Percentiles rank a stretch among this genome's conserved stretches.
phyloP scores from a whole-genome alignment of 2,888 invertebrate species.

The Patella depressa region DNA sequence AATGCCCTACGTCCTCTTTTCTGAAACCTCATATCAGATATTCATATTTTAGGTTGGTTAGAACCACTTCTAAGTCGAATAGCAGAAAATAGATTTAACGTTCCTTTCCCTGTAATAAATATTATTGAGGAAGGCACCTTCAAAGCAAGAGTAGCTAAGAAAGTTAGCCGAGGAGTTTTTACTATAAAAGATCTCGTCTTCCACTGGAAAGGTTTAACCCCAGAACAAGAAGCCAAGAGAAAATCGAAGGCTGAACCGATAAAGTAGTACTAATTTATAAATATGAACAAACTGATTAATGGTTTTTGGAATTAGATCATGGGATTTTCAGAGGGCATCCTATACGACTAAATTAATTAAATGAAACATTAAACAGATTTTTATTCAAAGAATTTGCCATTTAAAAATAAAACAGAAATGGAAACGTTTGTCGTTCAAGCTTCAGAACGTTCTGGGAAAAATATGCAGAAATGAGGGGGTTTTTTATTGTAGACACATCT shows the following conservation, averaged over 20 bases:
- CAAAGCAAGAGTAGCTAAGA: background rate
- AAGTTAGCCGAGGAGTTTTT: background rate
- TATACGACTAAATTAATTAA: too few species aligned
- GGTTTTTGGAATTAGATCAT: too few species aligned
- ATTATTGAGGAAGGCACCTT: background rate
- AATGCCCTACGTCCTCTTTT: too few species aligned
- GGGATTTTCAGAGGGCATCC: too few species aligned
- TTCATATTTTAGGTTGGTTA: conserved; percentile 22
- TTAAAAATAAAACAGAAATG: too few species aligned
- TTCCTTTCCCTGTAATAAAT: conserved; percentile 27
- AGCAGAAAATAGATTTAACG: conserved; percentile 11
- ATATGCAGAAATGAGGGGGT: too few species aligned
- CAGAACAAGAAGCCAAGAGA: background rate
- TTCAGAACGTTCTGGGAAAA: too few species aligned
- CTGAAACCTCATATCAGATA: background rate
- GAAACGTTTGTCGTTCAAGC: too few species aligned
- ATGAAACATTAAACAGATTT: too few species aligned
- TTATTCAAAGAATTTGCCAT: too few species aligned
- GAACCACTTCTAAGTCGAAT: conserved; percentile 27
- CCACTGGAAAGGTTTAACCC: background rate
- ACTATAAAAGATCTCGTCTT: background rate
- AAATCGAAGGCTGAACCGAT: conserved; percentile 1
- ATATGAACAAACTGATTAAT: too few species aligned
- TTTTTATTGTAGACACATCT: too few species aligned
- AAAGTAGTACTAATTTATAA: background rate